phyloP scores from a whole-genome alignment of 2,888 invertebrate species.

The Cantharis flavilabris region DNA sequence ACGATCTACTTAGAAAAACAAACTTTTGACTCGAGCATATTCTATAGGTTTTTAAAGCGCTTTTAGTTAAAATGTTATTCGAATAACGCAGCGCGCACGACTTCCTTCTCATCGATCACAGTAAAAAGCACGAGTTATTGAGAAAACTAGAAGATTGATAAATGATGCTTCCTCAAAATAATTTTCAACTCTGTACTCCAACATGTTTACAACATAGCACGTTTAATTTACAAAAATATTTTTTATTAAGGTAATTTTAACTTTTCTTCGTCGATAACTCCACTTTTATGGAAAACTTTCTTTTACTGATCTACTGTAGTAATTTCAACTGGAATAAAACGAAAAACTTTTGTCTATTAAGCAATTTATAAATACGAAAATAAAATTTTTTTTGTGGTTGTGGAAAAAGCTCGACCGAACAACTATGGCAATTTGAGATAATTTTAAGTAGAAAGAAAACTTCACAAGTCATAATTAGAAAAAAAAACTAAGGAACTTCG shows the following conservation, averaged over 20 bases:
- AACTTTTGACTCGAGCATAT: slow-evolving; percentile 28
- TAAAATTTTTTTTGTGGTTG: neutral
- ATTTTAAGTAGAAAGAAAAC: neutral
- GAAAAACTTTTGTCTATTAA: neutral
- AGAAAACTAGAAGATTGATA: slow-evolving; percentile 21
- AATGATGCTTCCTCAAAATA: slow-evolving; percentile 12
- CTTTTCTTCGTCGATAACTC: neutral
- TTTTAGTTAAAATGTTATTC: slow-evolving; percentile 32
- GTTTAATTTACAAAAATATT: neutral
- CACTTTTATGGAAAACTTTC: neutral
- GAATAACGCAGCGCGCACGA: slow-evolving; percentile 17
- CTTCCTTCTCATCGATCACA: slow-evolving; percentile 27
- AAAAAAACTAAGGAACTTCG: neutral
- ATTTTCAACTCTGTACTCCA: neutral
- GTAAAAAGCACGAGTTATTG: slow-evolving; percentile 8
- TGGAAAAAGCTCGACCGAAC: neutral
- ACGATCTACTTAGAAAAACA: slow-evolving; percentile 25
- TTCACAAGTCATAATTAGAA: neutral
- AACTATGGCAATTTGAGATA: neutral
- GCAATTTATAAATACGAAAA: neutral
- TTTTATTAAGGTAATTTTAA: neutral
- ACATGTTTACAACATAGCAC: neutral
- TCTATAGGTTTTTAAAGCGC: slow-evolving; percentile 27
- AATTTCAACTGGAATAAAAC: neutral
- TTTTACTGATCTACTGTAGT: neutral